A percentile compares a stretch with the other conserved stretches of the same genome.
Conservation (phyloP, 23 tunicate species). For the Trididemnum miniatum region DNA sequence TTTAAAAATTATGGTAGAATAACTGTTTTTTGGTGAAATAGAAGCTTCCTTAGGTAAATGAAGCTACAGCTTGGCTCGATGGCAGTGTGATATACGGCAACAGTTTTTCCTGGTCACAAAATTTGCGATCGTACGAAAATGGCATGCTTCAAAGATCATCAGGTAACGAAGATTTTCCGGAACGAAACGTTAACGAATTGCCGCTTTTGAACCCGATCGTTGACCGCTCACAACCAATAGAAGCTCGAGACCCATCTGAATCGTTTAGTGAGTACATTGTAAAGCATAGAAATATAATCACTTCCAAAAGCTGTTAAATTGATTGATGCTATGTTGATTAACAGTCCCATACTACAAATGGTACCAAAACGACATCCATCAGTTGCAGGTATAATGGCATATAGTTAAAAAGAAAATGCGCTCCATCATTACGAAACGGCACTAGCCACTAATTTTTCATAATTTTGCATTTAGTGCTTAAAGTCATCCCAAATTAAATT, state of each 20-base stretch:
- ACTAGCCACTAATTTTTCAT: no score
- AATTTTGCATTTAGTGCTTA: no score
- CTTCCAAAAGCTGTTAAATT: no score
- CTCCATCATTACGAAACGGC: no score
- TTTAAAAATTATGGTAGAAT: no score
- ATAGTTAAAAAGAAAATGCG: background rate
- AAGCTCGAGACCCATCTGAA: conserved; percentile 51
- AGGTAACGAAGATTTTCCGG: conserved; percentile 42
- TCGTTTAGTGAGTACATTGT: conserved; percentile 67
- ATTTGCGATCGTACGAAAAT: conserved; percentile 52
- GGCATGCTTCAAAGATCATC: conserved; percentile 50
- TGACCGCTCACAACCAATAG: conserved; percentile 42
- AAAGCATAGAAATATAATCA: no score
- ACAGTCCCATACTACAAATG: no score
- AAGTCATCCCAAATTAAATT: no score
- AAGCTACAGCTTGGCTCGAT: conserved; percentile 93
- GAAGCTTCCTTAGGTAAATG: no score
- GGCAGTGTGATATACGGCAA: conserved; percentile 91
- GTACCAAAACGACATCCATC: no score
- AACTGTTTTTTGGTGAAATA: no score
- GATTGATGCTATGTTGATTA: no score
- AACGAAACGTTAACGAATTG: conserved; percentile 54
- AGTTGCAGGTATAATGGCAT: background rate
- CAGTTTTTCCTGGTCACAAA: conserved; percentile 70
- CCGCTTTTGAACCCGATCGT: conserved; percentile 79